Conservation (phyloP, 2,888 invertebrate species). For the Suillia variegata region DNA sequence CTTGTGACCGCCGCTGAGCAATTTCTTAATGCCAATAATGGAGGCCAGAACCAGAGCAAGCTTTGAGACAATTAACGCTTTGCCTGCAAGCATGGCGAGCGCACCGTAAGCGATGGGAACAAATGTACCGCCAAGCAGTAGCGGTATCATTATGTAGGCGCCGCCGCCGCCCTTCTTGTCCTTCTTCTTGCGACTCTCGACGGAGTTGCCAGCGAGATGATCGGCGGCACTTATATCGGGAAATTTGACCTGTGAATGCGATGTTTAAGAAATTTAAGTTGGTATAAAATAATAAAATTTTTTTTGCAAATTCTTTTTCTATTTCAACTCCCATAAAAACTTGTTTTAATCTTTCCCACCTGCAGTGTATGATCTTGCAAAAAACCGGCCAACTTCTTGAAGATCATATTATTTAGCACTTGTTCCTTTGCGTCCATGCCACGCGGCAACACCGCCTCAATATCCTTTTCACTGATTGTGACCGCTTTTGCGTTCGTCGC, state of each 20-base stretch:
- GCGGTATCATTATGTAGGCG: conserved; percentile 76
- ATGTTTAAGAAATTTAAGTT: no score
- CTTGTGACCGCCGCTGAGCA: conserved; percentile 70
- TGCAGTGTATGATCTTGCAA: conserved; percentile 80
- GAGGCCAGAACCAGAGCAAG: conserved; percentile 81
- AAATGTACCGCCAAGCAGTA: conserved; percentile 79
- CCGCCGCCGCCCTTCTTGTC: conserved; percentile 69
- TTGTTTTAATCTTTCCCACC: no score
- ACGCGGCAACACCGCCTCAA: conserved; percentile 76
- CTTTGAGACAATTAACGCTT: conserved; percentile 84
- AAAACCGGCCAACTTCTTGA: conserved; percentile 75
- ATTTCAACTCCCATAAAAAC: no score
- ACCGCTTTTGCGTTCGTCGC: conserved; percentile 29
- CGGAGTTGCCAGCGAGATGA: conserved; percentile 62
- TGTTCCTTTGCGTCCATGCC: conserved; percentile 74
- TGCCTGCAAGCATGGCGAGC: conserved; percentile 80
- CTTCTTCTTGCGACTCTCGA: conserved; percentile 68
- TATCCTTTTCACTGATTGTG: conserved; percentile 64
- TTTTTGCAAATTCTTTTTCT: conserved; percentile 7
- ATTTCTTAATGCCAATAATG: conserved; percentile 84
- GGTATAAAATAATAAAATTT: not conserved
- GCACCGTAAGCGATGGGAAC: conserved; percentile 84
- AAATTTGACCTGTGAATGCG: conserved; percentile 72
- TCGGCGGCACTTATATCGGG: conserved; percentile 71
- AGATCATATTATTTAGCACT: conserved; percentile 75